Percentiles rank a stretch among this genome's conserved stretches.
Evolutionary conservation across 2,888 invertebrate genomes (phyloP).

Genomic region (Dryobotodes eremita): DNA sequence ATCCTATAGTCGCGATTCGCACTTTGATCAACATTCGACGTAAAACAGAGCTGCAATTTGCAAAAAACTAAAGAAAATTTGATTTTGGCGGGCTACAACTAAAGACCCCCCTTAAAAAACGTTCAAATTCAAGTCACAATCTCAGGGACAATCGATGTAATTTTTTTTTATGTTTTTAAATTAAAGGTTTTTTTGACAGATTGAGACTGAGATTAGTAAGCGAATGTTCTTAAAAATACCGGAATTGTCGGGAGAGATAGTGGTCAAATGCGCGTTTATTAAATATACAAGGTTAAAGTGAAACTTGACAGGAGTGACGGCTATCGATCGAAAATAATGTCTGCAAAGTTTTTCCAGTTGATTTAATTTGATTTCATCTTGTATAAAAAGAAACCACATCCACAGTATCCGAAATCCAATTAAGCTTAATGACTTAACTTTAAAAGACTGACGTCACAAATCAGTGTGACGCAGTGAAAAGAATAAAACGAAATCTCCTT

Average conservation of each 20-base stretch:
- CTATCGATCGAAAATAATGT: neutral
- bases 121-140: too few relatives aligned
- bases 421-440: conserved; percentile 80
- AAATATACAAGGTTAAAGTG: neutral
- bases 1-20: too few relatives aligned
- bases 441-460: conserved; percentile 75
- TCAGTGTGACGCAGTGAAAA: conserved; percentile 71
- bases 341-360: neutral
- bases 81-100: too few relatives aligned
- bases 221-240: neutral
- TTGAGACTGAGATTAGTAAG: neutral
- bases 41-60: too few relatives aligned
- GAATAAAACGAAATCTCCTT: conserved; percentile 75
- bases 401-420: conserved; percentile 73
- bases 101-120: too few relatives aligned
- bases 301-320: neutral
- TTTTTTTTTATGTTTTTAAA: too few relatives aligned
- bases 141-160: too few relatives aligned
- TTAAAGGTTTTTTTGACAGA: too few relatives aligned
- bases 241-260: neutral
- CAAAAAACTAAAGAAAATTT: too few relatives aligned
- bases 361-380: neutral
- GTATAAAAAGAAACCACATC: conserved; percentile 47
- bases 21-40: too few relatives aligned
- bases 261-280: neutral